Percentiles rank a stretch among this genome's conserved stretches.
These are phyloP conservation scores for Barypeithes pellucidus DNA, from an alignment of 2,888 invertebrate genomes.

Conservation along the genomic window DNA sequence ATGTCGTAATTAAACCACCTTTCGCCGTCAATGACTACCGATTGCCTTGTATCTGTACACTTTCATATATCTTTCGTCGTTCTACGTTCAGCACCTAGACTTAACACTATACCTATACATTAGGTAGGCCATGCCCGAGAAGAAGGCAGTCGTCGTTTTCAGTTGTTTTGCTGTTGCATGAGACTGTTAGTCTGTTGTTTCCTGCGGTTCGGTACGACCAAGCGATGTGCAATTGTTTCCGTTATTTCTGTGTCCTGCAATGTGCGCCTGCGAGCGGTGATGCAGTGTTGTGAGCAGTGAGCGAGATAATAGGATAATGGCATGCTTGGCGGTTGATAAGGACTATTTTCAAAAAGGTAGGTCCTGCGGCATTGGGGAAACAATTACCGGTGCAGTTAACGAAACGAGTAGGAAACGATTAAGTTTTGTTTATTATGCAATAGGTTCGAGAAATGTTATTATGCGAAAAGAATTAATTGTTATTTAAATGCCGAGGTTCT, in stretches of 20 bases:
- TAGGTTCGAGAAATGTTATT: background rate
- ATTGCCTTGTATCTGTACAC: conserved; percentile 53
- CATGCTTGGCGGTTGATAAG: conserved; percentile 38
- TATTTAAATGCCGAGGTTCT: conserved; percentile 13
- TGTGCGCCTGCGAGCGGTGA: conserved; percentile 38
- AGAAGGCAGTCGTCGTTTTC: conserved; percentile 50
- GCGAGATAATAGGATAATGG: conserved; percentile 45
- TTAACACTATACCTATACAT: conserved; percentile 46
- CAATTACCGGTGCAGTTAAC: background rate
- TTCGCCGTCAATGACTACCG: conserved; percentile 51
- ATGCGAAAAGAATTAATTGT: background rate
- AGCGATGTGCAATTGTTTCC: conserved; percentile 51
- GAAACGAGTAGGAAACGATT: background rate
- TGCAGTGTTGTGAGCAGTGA: conserved; percentile 43
- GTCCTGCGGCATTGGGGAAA: background rate
- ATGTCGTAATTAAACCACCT: conserved; percentile 43
- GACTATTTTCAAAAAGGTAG: conserved; percentile 49
- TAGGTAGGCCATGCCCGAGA: conserved; percentile 44
- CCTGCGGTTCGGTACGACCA: conserved; percentile 46
- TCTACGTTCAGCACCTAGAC: conserved; percentile 50
- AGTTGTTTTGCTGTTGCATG: conserved; percentile 47
- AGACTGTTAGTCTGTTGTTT: conserved; percentile 44
- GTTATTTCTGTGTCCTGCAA: conserved; percentile 45
- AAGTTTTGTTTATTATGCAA: conserved; percentile 3
- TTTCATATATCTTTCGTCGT: conserved; percentile 59